phyloP scores from a whole-genome alignment of 2,888 invertebrate species.

The Tortrix viridana region DNA sequence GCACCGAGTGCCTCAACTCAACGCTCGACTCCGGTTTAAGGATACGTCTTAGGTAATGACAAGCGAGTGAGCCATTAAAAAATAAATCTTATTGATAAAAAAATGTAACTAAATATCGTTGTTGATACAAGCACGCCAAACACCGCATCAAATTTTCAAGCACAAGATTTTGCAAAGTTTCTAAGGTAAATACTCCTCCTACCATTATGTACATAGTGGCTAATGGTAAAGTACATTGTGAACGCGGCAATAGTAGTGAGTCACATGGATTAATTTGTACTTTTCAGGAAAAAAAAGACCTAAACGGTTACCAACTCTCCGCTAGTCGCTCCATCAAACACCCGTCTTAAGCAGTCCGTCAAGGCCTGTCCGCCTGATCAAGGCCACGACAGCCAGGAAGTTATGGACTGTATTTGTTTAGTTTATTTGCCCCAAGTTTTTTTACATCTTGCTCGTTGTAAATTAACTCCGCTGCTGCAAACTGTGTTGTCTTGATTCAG shows the following conservation, averaged over 20 bases:
- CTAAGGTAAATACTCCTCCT: no score
- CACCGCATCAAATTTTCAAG: no score
- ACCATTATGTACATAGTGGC: no score
- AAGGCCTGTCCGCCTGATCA: slow-evolving; percentile 73
- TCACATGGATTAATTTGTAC: not conserved
- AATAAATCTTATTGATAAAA: not conserved
- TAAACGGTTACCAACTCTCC: not conserved
- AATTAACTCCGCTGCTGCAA: slow-evolving; percentile 15
- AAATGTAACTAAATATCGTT: no score
- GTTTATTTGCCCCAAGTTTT: slow-evolving; percentile 41
- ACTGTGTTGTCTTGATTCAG: no score
- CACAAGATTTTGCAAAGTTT: no score
- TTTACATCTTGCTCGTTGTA: slow-evolving; percentile 30
- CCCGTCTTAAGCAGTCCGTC: slow-evolving; percentile 51
- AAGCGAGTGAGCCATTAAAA: not conserved
- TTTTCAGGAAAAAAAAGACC: not conserved
- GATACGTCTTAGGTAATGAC: slow-evolving; percentile 15
- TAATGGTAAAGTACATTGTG: no score
- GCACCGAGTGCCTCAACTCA: slow-evolving; percentile 25
- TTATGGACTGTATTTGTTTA: slow-evolving; percentile 47
- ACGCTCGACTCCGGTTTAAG: slow-evolving; percentile 20
- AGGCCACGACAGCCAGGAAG: slow-evolving; percentile 68
- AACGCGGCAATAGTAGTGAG: not conserved
- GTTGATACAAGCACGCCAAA: no score
- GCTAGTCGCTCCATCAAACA: slow-evolving; percentile 28